Percentiles rank a stretch among this genome's conserved stretches.
Evolutionary conservation across 2,797 vertebrate species (phyloP).

Genomic region (Urosaurus nigricauda): DNA sequence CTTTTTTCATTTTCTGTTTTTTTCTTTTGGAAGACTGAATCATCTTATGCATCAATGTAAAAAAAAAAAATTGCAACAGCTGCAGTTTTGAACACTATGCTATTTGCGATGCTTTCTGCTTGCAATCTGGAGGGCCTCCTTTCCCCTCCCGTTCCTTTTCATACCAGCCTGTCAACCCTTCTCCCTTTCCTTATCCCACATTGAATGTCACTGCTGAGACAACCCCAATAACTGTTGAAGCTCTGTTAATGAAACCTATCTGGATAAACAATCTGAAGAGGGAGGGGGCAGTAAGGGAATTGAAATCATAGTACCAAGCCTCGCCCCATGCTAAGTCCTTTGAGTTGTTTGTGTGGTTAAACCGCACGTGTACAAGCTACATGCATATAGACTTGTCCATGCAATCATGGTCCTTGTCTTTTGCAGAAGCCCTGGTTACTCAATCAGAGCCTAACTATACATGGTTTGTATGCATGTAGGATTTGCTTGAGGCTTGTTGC

Average conservation of each 20-base stretch:
- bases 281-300: background rate
- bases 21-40: conserved; percentile 75
- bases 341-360: background rate
- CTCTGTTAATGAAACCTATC: background rate
- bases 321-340: background rate
- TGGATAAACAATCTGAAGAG: background rate
- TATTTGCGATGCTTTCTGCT: background rate
- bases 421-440: background rate
- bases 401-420: background rate
- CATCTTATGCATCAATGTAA: conserved; percentile 59
- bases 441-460: background rate
- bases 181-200: conserved; percentile 15
- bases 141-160: background rate
- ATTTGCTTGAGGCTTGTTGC: no score
- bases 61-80: conserved; percentile 33
- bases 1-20: conserved; percentile 60
- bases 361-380: background rate
- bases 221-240: conserved; percentile 37
- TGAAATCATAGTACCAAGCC: background rate
- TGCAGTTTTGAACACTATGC: background rate
- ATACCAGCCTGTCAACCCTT: background rate
- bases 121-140: background rate
- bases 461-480: background rate
- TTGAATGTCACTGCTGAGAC: conserved; percentile 21
- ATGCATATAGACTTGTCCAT: background rate